phyloP scores from a whole-genome alignment of 2,113 vertebrate genomes.

The Cololabis saira region DNA sequence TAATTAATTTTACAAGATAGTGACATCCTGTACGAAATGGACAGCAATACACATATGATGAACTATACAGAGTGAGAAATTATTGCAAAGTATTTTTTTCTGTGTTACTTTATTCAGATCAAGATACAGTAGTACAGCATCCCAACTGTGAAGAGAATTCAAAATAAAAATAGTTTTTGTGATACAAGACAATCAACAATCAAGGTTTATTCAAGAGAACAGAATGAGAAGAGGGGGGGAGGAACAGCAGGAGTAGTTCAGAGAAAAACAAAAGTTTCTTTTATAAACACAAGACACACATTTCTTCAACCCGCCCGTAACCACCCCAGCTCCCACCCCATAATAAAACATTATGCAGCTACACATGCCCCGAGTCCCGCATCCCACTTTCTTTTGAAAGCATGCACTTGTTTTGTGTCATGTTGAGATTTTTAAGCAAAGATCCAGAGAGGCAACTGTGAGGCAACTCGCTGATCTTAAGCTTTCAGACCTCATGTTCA shows the following conservation, averaged over 20 bases:
- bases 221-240: conserved; percentile 26
- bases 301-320: conserved; percentile 58
- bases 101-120: conserved; percentile 78
- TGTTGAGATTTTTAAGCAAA: conserved; percentile 18
- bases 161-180: conserved; percentile 71
- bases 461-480: no score
- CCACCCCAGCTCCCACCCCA: conserved; percentile 44
- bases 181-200: conserved; percentile 72
- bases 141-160: conserved; percentile 58
- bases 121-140: conserved; percentile 78
- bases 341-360: conserved; percentile 66
- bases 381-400: conserved; percentile 31
- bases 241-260: conserved; percentile 24
- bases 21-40: no score
- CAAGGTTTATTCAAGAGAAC: conserved; percentile 70
- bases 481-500: conserved; percentile 27
- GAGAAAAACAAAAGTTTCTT: conserved; percentile 47
- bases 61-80: not conserved
- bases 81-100: conserved; percentile 9
- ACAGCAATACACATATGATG: not conserved
- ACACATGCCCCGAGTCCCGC: conserved; percentile 40
- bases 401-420: conserved; percentile 30
- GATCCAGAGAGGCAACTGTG: no score
- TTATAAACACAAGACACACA: conserved; percentile 54
- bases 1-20: no score